These are phyloP conservation scores for Apostichopus parvimensis DNA, from an alignment of 35 echinoderm and acorn worm species.

Conservation along the genomic window DNA sequence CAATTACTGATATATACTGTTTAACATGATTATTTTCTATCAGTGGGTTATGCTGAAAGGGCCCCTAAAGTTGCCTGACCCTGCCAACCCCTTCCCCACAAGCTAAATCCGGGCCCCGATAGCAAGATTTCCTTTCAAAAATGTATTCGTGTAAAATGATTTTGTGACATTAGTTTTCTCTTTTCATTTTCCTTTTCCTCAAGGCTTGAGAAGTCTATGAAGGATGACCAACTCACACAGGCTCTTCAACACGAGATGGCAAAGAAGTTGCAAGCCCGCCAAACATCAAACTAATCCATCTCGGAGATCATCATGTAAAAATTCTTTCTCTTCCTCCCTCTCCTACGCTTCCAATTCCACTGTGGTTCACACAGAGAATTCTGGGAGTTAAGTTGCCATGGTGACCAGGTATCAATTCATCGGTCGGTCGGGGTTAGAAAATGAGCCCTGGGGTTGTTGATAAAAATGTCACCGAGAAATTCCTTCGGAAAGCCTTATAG, in stretches of 20 bases:
- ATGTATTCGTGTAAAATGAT: not conserved
- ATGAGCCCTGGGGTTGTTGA: not conserved
- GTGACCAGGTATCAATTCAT: not conserved
- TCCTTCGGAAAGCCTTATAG: not conserved
- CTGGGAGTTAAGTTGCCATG: not conserved
- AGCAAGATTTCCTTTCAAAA: not conserved
- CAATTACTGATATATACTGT: too few species aligned
- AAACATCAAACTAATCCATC: slow-evolving; percentile 15
- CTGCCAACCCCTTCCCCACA: too few species aligned
- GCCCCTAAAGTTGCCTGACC: too few species aligned
- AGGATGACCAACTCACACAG: slow-evolving; percentile 12
- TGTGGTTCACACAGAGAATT: slow-evolving; percentile 8
- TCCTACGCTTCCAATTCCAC: slow-evolving; percentile 25
- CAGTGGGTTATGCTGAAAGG: too few species aligned
- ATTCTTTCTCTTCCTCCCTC: not conserved
- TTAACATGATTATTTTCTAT: too few species aligned
- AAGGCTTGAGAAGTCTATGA: slow-evolving; percentile 28
- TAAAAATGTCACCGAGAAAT: not conserved
- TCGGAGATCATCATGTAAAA: not conserved
- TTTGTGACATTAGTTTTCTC: not conserved
- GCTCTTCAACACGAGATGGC: not conserved
- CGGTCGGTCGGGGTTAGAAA: not conserved
- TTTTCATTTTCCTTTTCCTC: not conserved
- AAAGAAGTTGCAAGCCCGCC: slow-evolving; percentile 18
- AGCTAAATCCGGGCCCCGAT: too few species aligned